Percentiles rank a stretch among this genome's conserved stretches.
Conservation (phyloP, 2,113 vertebrate species). For the Calidris pugnax region DNA sequence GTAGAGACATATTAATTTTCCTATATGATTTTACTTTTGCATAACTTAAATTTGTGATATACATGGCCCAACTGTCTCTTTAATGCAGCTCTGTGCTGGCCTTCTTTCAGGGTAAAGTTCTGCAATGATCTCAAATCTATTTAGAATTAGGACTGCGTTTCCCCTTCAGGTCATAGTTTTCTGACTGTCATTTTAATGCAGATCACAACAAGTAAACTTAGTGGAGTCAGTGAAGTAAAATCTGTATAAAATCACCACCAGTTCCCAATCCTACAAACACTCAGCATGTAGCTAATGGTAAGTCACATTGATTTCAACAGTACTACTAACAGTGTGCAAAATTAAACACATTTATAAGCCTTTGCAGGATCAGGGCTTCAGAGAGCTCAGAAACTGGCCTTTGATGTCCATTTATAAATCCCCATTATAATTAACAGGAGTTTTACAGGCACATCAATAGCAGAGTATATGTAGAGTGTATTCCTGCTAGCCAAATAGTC, state of each 20-base stretch:
- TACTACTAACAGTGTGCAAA: constrained; percentile 43
- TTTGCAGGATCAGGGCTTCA: constrained; percentile 44
- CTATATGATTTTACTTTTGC: not conserved
- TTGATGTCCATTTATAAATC: constrained; percentile 65
- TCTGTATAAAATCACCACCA: not conserved
- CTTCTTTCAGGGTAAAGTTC: not conserved
- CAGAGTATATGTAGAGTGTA: not conserved
- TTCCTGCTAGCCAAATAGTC: constrained; percentile 57
- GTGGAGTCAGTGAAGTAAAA: not conserved
- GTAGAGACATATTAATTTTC: not conserved
- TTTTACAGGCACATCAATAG: constrained; percentile 51
- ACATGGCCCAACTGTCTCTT: not conserved
- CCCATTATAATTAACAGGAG: constrained; percentile 55
- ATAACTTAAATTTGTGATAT: not conserved
- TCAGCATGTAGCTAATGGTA: constrained; percentile 45
- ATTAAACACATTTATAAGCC: constrained; percentile 58
- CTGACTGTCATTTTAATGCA: not conserved
- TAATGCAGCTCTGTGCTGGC: not conserved
- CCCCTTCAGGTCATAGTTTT: not conserved
- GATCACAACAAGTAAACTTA: constrained; percentile 17
- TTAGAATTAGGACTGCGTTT: not conserved
- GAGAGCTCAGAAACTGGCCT: constrained; percentile 43
- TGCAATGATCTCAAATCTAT: not conserved
- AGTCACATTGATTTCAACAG: constrained; percentile 20
- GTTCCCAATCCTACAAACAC: constrained; percentile 1